Percentiles rank a stretch among this genome's conserved stretches.
These are phyloP conservation scores for Lathamus discolor DNA, from an alignment of 2,113 vertebrate species.

Conservation along the genomic window DNA sequence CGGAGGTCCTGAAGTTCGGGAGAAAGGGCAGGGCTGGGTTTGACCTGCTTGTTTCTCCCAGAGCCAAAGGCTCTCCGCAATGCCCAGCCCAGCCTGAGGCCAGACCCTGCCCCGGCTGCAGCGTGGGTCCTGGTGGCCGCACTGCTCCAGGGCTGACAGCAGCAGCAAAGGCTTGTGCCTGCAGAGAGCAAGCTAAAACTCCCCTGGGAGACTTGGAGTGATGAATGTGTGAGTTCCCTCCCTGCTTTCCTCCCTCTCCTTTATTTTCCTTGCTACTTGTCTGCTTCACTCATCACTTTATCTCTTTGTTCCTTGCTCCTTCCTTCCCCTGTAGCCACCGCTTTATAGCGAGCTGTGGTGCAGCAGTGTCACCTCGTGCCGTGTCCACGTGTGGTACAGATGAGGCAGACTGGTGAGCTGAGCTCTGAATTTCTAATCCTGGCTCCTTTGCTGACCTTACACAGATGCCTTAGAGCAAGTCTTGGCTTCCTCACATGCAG, in stretches of 20 bases:
- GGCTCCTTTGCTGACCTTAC: neutral
- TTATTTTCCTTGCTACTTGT: neutral
- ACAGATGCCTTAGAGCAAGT: neutral
- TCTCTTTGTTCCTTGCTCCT: neutral
- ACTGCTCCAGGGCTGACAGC: fast-evolving
- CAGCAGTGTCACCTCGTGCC: neutral
- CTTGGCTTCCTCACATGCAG: neutral
- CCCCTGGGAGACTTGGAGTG: too few species aligned
- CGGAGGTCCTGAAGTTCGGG: neutral
- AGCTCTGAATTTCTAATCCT: neutral
- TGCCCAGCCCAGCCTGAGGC: fast-evolving
- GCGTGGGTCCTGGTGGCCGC: neutral
- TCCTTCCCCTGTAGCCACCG: neutral
- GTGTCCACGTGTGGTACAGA: fast-evolving
- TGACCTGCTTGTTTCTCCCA: neutral
- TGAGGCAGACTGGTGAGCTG: neutral
- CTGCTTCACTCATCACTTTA: neutral
- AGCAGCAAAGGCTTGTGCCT: neutral
- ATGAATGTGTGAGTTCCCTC: neutral
- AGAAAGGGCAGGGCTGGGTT: too few species aligned
- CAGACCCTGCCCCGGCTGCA: neutral
- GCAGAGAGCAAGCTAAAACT: neutral
- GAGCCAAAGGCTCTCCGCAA: neutral
- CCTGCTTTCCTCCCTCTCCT: neutral
- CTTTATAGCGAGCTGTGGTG: neutral